Percentiles rank a stretch among this genome's conserved stretches.
phyloP scores from a whole-genome alignment of 2,797 vertebrate genomes.

The Gallinago stenura region DNA sequence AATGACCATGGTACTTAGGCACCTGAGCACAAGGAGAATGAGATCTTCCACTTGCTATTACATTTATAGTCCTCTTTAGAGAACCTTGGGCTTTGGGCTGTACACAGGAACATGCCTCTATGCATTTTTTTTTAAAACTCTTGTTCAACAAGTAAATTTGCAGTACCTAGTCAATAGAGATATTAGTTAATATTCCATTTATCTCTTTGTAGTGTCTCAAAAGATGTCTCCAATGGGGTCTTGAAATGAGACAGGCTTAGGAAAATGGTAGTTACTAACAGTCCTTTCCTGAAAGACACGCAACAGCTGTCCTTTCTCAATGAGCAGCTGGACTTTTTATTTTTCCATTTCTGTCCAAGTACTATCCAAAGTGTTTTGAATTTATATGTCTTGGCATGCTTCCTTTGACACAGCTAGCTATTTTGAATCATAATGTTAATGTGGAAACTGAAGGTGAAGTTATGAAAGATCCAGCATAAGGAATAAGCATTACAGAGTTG shows the following conservation, averaged over 20 bases:
- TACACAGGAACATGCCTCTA: background rate
- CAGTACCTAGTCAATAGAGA: background rate
- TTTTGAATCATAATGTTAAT: background rate
- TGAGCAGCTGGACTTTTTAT: background rate
- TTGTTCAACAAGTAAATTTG: background rate
- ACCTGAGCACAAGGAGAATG: background rate
- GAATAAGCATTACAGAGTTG: background rate
- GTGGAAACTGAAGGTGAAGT: background rate
- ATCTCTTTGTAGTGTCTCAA: background rate
- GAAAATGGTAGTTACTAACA: background rate
- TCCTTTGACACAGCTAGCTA: background rate
- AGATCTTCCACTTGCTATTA: background rate
- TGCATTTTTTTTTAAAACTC: background rate
- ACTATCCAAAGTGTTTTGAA: constrained; percentile 2
- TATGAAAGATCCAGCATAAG: background rate
- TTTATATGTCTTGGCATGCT: background rate
- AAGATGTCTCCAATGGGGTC: background rate
- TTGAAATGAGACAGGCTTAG: background rate
- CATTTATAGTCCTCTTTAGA: background rate
- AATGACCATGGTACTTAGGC: background rate
- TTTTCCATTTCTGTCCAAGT: background rate
- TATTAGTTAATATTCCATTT: background rate
- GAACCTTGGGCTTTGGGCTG: background rate
- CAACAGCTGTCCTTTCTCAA: background rate
- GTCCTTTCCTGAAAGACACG: background rate